Evolutionary conservation across 2,113 vertebrate species (phyloP), one percentile per base, ranked within the genome.

Genomic region (Globicephala melas): DNA sequence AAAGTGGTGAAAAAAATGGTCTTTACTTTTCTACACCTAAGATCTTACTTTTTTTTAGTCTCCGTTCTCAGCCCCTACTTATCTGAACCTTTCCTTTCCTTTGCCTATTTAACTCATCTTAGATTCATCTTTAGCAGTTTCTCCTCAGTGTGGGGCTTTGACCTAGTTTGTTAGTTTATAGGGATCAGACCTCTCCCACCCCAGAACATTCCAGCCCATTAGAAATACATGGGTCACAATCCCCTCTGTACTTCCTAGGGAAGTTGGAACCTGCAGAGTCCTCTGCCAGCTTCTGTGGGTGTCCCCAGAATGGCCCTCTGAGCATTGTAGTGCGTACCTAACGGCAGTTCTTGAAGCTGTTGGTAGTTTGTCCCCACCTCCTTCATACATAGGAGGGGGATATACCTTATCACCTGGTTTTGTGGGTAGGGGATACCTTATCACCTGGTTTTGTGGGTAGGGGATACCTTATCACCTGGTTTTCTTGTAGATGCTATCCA

Each of bases 31-130:
- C 21, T 12, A 8, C 17, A 26, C 33, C 31, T 50, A 38, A 62
- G 38, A 50, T 36, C 44, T 55, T 84, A 11, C 2, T 26, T 15
- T 41, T 53, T 65, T 80, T 44, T 41, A 23, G 67, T 71, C 6
- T 18, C n/a, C 0, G 0, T 36, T 33, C 5, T 1, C 21, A 12
- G 8, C 76, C 31, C 28, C 17, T 6, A 8, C 3, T 26, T 15
- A 3, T 25, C 5, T 38, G 26, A 65, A 44, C 44, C 12, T 77
- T 91, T 4, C 31, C 20, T 88, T 60, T 53, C 20, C n/a, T 20
- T 73, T 63, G 11, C 5, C 21, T 7, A 21, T 0, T 68, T 91
- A 70, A 79, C 44, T 89, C 44, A 23, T n/a, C 84, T 62, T 88
- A 50, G 33, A n/a, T 47, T 67, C 38, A 65, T 18, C 6, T 15